Percentiles rank a stretch among this genome's conserved stretches.
Conservation (phyloP, 2,888 invertebrate genomes). For the Corbicula japonica region DNA sequence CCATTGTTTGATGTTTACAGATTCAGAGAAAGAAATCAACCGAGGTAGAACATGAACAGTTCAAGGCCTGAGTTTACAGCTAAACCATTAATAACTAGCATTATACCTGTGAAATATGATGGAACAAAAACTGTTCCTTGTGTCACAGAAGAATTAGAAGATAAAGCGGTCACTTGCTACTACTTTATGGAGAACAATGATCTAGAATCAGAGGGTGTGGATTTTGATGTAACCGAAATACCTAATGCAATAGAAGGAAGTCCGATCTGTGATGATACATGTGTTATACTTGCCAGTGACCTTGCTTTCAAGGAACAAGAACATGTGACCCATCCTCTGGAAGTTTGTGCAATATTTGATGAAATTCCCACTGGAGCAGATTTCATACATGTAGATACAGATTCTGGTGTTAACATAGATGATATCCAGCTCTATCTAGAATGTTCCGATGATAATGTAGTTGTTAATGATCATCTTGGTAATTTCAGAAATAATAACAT, state of each 20-base stretch:
- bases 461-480: not conserved
- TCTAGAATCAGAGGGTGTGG: not conserved
- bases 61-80: too few species aligned
- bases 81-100: too few species aligned
- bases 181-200: too few species aligned
- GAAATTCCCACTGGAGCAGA: not conserved
- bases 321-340: not conserved
- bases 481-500: not conserved
- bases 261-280: not conserved
- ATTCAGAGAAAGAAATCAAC: too few species aligned
- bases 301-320: too few species aligned
- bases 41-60: too few species aligned
- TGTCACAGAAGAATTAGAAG: too few species aligned
- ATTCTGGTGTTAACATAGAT: constrained; percentile 1
- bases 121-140: too few species aligned
- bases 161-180: too few species aligned
- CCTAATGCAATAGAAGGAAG: not conserved
- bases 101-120: too few species aligned
- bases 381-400: not conserved
- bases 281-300: too few species aligned
- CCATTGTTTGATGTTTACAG: too few species aligned
- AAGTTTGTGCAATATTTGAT: constrained; percentile 1
- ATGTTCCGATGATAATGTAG: constrained; percentile 11
- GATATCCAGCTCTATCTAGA: constrained; percentile 2
- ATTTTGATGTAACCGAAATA: not conserved